These are phyloP conservation scores for Perithous albicinctus DNA, from an alignment of 2,888 invertebrate species.

Conservation along the genomic window DNA sequence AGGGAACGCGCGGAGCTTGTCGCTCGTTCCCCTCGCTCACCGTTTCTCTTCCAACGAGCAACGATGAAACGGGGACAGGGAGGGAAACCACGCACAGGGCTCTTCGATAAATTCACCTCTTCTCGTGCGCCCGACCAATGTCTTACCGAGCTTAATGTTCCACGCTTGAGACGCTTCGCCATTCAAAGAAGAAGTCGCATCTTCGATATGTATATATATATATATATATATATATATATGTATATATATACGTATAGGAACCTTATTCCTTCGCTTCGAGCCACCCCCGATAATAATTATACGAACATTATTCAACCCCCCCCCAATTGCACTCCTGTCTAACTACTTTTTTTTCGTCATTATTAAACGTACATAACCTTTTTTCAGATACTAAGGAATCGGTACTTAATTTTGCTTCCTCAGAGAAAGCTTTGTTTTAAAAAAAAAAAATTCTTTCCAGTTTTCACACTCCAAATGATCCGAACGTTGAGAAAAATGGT, in stretches of 20 bases:
- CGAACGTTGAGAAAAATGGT: too few relatives aligned
- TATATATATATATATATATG: neutral
- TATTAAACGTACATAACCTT: neutral
- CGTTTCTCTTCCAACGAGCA: conserved; percentile 51
- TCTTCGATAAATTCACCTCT: conserved; percentile 65
- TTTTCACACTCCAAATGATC: too few relatives aligned
- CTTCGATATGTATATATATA: neutral
- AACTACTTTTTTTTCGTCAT: too few relatives aligned
- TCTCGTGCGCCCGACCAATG: conserved; percentile 56
- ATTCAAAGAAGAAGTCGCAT: conserved; percentile 22
- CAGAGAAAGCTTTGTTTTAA: too few relatives aligned
- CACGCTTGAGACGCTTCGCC: conserved; percentile 63
- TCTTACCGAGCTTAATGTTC: conserved; percentile 65
- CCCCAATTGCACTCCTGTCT: too few relatives aligned
- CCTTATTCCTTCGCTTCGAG: conserved; percentile 33
- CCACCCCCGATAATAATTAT: conserved; percentile 52
- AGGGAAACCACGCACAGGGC: conserved; percentile 39
- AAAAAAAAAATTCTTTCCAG: too few relatives aligned
- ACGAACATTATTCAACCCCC: conserved; percentile 28
- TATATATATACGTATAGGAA: neutral
- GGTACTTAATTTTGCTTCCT: too few relatives aligned
- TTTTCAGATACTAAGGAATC: neutral
- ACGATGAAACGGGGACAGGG: conserved; percentile 58
- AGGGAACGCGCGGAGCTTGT: conserved; percentile 65
- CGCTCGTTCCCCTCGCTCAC: conserved; percentile 68